These are phyloP conservation scores for Oenanthe oenanthe DNA, from an alignment of 2,113 vertebrate species.

Conservation along the genomic window DNA sequence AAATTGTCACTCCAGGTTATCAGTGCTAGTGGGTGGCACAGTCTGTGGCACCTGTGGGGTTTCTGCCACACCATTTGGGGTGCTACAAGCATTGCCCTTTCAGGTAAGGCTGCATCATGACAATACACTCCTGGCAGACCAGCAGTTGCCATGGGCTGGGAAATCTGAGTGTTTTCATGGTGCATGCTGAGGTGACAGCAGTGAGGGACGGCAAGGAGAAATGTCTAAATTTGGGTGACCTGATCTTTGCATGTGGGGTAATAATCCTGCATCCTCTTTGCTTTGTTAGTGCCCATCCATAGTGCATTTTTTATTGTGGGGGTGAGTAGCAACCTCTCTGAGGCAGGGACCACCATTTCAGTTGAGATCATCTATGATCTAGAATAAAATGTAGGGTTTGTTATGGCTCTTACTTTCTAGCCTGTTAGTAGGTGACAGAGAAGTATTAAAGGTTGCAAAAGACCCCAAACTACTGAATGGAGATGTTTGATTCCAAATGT, in stretches of 20 bases:
- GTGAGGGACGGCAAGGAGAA: neutral
- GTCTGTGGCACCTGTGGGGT: neutral
- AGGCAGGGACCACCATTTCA: neutral
- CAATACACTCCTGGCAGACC: neutral
- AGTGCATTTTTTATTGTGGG: neutral
- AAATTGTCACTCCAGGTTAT: neutral
- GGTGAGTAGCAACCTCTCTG: neutral
- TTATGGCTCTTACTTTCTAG: neutral
- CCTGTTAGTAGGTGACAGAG: neutral
- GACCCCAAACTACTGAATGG: neutral
- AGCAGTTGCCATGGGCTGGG: neutral
- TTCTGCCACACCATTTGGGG: neutral
- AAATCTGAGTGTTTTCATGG: neutral
- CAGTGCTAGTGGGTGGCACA: neutral
- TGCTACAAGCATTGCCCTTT: neutral
- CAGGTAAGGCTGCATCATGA: neutral
- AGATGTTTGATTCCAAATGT: neutral
- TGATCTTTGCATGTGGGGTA: neutral
- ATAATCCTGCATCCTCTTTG: neutral
- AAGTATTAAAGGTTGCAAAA: neutral
- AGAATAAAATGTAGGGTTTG: neutral
- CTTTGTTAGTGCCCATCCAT: neutral
- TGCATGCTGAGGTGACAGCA: neutral
- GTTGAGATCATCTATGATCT: neutral
- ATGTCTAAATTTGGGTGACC: neutral